Conservation (phyloP, 2,797 vertebrate genomes). For the Champsocephalus esox region DNA sequence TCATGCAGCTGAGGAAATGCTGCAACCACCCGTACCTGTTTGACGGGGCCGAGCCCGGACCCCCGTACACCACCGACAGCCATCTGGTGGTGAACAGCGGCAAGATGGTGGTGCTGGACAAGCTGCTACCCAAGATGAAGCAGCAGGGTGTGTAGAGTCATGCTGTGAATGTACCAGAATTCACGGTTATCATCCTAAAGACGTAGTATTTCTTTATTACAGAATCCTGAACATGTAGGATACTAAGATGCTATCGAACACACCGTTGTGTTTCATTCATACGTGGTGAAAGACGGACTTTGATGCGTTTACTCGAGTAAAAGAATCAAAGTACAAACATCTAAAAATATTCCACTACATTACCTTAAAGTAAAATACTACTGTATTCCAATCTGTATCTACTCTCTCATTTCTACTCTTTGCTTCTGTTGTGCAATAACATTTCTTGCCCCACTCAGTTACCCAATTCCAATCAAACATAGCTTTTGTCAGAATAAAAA, state of each 20-base stretch:
- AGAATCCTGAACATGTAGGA: background rate
- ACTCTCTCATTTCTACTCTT: background rate
- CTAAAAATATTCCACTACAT: background rate
- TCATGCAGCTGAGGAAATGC: conserved; percentile 98
- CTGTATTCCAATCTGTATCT: background rate
- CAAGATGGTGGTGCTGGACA: conserved; percentile 97
- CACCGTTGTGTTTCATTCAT: background rate
- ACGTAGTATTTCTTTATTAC: background rate
- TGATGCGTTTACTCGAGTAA: background rate
- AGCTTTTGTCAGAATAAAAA: background rate
- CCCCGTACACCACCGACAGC: conserved; percentile 97
- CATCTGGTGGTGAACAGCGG: conserved; percentile 97
- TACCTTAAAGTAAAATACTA: background rate
- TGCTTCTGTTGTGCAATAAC: background rate
- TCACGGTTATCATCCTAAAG: too few relatives aligned
- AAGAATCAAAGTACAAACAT: background rate
- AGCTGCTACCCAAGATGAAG: conserved; percentile 95
- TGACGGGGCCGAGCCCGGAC: conserved; percentile 96
- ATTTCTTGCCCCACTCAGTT: background rate
- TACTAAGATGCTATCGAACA: background rate
- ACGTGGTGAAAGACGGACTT: background rate
- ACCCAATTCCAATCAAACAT: background rate
- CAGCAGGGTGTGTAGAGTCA: conserved; percentile 88
- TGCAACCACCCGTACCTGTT: conserved; percentile 99
- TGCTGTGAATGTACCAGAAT: background rate